Evolutionary conservation across 2,888 invertebrate genomes (phyloP).

Genomic region (Chrysolina haemoptera): DNA sequence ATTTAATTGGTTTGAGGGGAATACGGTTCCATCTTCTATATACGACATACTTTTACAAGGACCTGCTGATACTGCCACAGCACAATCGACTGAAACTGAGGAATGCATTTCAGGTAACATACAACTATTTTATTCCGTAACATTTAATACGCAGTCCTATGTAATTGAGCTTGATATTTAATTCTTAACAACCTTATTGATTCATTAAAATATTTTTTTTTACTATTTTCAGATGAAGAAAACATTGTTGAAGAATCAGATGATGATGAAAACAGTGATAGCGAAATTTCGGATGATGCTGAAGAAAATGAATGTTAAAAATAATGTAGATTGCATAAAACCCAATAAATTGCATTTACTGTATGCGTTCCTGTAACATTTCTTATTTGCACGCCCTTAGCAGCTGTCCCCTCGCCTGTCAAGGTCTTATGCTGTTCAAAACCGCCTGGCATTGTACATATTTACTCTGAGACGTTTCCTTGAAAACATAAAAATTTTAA

Average conservation of each 20-base stretch:
- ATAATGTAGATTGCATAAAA: background rate
- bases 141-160: constrained; percentile 32
- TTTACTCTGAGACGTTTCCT: constrained; percentile 4
- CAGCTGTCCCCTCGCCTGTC: background rate
- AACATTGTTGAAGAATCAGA: constrained; percentile 27
- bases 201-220: no score
- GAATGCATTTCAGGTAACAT: constrained; percentile 33
- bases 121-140: constrained; percentile 25
- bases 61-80: constrained; percentile 22
- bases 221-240: background rate
- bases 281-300: background rate
- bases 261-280: constrained; percentile 26
- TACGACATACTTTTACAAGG: constrained; percentile 14
- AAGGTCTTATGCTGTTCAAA: background rate
- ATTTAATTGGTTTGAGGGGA: constrained; percentile 29
- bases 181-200: background rate
- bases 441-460: background rate
- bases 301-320: background rate
- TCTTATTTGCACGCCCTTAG: background rate
- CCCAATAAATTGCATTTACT: background rate
- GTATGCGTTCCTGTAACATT: background rate
- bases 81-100: constrained; percentile 31
- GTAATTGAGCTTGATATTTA: constrained; percentile 34
- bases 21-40: constrained; percentile 30
- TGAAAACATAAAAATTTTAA: background rate